Percentiles rank a stretch among this genome's conserved stretches.
Evolutionary conservation across 1,140 invertebrate genomes (phyloP).

Genomic region (Helicorthomorpha holstii): DNA sequence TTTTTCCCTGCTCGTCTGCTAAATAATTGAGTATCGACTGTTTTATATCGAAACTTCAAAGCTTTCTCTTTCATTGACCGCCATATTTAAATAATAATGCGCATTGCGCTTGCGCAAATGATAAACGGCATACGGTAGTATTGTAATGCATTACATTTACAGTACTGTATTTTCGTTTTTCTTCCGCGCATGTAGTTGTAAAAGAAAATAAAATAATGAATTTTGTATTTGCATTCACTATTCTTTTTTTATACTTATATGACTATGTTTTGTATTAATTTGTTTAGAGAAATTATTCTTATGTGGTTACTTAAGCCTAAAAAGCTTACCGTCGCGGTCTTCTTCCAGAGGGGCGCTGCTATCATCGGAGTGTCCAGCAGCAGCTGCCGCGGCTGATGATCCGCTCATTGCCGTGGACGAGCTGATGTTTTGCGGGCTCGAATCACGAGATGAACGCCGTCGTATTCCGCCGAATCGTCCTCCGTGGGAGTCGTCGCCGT

Average conservation of each 20-base stretch:
- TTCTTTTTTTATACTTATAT: slow-evolving; percentile 38
- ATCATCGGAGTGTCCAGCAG: slow-evolving; percentile 47
- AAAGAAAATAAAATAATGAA: slow-evolving; percentile 18
- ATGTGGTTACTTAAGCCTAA: background rate
- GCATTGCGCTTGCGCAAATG: no score
- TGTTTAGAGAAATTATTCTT: background rate
- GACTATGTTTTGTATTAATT: slow-evolving; percentile 21
- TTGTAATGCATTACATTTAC: slow-evolving; percentile 1
- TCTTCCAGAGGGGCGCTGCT: slow-evolving; percentile 24
- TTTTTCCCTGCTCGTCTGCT: no score
- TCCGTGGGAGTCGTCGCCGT: slow-evolving; percentile 60
- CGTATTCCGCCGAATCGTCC: slow-evolving; percentile 64
- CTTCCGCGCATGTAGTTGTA: slow-evolving; percentile 3
- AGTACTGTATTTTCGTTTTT: background rate
- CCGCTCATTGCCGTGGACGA: no score
- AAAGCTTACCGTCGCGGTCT: slow-evolving; percentile 19
- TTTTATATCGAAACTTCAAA: no score
- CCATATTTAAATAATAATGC: no score
- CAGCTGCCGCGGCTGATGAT: slow-evolving; percentile 78
- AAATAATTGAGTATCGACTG: no score
- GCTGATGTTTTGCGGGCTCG: background rate
- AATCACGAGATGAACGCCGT: background rate
- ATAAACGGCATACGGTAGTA: no score
- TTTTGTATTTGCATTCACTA: slow-evolving; percentile 58
- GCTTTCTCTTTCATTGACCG: no score